Conservation (phyloP, 2,113 vertebrate genomes). For the Actinemys pallida region DNA sequence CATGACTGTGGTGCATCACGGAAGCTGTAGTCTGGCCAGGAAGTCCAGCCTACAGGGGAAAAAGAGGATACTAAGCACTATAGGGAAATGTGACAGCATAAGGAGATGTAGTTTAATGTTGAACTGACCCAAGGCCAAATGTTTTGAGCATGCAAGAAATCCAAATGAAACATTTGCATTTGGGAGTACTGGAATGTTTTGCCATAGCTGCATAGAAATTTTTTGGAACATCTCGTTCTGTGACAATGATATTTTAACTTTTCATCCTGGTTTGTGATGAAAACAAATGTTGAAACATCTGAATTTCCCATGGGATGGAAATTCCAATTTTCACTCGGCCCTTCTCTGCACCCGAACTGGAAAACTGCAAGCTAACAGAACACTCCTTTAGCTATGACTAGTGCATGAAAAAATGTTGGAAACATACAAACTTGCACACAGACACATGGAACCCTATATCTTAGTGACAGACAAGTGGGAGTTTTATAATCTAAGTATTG, state of each 20-base stretch:
- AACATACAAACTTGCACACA: background rate
- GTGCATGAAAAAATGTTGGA: background rate
- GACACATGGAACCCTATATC: background rate
- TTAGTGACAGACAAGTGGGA: background rate
- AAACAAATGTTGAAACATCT: background rate
- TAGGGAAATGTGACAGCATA: background rate
- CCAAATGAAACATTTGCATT: background rate
- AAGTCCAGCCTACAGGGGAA: background rate
- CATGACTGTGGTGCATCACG: background rate
- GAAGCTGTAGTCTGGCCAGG: background rate
- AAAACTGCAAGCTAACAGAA: background rate
- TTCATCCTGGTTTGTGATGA: background rate
- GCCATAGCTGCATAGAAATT: background rate
- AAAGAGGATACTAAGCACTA: background rate
- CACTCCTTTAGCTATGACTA: background rate
- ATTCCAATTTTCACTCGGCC: background rate
- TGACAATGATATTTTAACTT: background rate
- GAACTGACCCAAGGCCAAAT: background rate
- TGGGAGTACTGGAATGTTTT: background rate
- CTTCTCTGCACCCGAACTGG: background rate
- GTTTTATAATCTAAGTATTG: background rate
- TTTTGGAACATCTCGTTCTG: background rate
- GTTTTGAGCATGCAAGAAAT: background rate
- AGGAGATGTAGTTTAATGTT: background rate
- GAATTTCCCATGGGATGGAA: background rate